These are phyloP conservation scores for Semicossyphus pulcher DNA, from an alignment of 2,113 vertebrate species.

Conservation along the genomic window DNA sequence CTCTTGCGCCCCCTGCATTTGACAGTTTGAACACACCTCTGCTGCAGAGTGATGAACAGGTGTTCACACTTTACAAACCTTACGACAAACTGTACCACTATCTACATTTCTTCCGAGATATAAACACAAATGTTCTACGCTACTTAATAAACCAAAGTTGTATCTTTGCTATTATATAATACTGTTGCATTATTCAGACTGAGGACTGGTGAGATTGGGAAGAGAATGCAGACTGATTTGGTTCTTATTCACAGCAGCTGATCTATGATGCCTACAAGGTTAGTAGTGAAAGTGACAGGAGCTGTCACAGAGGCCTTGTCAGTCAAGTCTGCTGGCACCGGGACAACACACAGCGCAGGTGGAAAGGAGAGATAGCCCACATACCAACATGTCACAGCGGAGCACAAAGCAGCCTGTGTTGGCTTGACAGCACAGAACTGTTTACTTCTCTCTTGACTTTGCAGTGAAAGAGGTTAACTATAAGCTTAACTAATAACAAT, in stretches of 20 bases:
- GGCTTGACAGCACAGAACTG: slow-evolving; percentile 2
- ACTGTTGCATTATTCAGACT: too few relatives aligned
- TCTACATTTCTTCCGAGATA: too few relatives aligned
- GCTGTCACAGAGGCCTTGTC: slow-evolving; percentile 41
- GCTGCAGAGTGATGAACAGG: not conserved
- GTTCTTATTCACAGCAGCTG: slow-evolving; percentile 14
- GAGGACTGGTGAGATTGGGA: not conserved
- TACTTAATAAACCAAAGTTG: too few relatives aligned
- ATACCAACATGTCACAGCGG: slow-evolving; percentile 55
- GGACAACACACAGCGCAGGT: slow-evolving; percentile 29
- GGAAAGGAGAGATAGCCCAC: slow-evolving; percentile 43
- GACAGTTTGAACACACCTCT: not conserved
- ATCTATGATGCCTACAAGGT: slow-evolving; percentile 1
- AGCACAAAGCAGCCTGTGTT: slow-evolving; percentile 44
- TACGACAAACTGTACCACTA: too few relatives aligned
- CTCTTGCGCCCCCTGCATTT: not conserved
- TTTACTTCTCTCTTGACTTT: slow-evolving; percentile 23
- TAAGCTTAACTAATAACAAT: not conserved
- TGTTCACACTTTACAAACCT: too few relatives aligned
- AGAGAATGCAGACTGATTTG: not conserved
- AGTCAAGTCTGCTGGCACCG: slow-evolving; percentile 37
- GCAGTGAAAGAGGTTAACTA: slow-evolving; percentile 7
- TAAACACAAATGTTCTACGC: too few relatives aligned
- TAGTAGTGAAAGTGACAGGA: slow-evolving; percentile 55
- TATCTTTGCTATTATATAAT: too few relatives aligned